Conservation (phyloP, 2,113 vertebrate genomes). For the Dermatemys mawii region DNA sequence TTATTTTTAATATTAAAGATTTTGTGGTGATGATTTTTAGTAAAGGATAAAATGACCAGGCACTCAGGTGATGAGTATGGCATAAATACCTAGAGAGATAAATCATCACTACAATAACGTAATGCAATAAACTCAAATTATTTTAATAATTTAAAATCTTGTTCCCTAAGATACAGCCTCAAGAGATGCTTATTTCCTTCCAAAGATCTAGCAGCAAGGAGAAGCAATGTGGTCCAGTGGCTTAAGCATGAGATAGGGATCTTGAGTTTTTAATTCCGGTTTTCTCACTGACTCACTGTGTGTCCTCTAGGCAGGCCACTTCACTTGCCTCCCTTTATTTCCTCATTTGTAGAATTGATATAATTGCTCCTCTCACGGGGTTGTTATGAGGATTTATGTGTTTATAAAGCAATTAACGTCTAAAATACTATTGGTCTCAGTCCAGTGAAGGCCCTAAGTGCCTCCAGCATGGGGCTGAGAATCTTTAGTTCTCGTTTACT, state of each 20-base stretch:
- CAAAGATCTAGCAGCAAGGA: neutral
- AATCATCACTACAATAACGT: neutral
- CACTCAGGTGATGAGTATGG: neutral
- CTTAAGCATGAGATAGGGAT: constrained; percentile 43
- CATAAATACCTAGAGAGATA: constrained; percentile 31
- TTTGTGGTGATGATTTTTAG: neutral
- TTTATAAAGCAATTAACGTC: constrained; percentile 67
- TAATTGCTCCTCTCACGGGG: constrained; percentile 67
- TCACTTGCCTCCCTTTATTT: constrained; percentile 43
- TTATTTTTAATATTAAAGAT: neutral
- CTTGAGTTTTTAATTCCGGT: constrained; percentile 49
- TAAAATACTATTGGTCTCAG: constrained; percentile 61
- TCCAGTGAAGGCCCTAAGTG: constrained; percentile 57
- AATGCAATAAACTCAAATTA: neutral
- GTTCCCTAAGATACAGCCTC: constrained; percentile 9
- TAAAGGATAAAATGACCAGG: constrained; percentile 7
- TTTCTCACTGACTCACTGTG: constrained; percentile 12
- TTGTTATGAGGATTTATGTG: constrained; percentile 68
- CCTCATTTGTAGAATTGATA: constrained; percentile 66
- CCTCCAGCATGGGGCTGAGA: constrained; percentile 47
- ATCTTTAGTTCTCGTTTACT: constrained; percentile 50
- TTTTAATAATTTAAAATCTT: neutral
- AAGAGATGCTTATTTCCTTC: neutral
- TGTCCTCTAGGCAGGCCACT: constrained; percentile 17
- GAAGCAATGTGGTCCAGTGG: constrained; percentile 7